Evolutionary conservation across 2,888 invertebrate genomes (phyloP), one percentile per base, ranked within the genome.

Genomic region (Drosophila monieri): DNA sequence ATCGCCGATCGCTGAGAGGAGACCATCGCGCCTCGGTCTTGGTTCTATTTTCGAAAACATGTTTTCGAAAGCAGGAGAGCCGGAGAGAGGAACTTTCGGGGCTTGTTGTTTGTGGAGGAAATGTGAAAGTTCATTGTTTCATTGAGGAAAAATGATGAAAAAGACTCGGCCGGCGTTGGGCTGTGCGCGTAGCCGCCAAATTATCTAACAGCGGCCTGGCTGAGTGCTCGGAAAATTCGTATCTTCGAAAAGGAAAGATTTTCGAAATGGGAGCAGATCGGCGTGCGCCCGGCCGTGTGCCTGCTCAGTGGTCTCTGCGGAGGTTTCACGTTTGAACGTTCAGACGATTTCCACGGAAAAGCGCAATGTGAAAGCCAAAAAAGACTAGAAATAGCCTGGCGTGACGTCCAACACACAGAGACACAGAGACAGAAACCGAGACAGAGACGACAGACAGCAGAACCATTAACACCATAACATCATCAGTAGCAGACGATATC

Each of bases 231-330:
- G 53, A 49, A 48, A 37, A 57, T 49, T 55, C 58, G 35, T 25
- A 21, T 12, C 49, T 74, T 72, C 55, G 54, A 21, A 56, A 58
- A 27, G 27, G 8, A 9, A 43, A 18, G 21, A 43, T 43, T 39
- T 70, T 64, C 67, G 68, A 67, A 69, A 69, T 61, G 60, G 54
- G 66, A 61, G 53, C 48, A 55, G 37, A 54, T 47, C 41, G 58
- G 51, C 68, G 62, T 46, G 55, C 69, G 72, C 56, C n/a, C n/a
- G 66, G 70, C 54, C 49, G 55, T 53, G 32, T 51, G 67, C 41
- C 69, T 79, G 74, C 85, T 91, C 90, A 91, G 91, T 91, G 91
- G 90, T 91, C 91, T 91, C 90, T 90, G 90, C 91, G 91, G 91
- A 91, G 91, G 91, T 91, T 91, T 91, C 90, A 91, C 90, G 89